Conservation (phyloP, 2,797 vertebrate species). For the Artibeus jamaicensis region DNA sequence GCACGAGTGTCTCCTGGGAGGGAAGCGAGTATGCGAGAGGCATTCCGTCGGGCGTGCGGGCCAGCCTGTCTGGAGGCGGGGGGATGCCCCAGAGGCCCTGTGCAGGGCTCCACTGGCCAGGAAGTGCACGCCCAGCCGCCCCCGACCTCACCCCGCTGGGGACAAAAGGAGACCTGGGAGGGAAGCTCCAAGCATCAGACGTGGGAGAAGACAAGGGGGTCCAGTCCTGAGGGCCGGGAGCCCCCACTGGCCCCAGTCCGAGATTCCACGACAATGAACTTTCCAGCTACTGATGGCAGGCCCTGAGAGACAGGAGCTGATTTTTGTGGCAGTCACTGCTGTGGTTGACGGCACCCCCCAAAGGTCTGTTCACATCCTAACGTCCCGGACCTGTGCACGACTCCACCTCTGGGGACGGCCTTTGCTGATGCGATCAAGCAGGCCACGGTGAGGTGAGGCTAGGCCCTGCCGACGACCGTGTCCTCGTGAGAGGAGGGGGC, state of each 20-base stretch:
- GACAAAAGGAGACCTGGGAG: neutral
- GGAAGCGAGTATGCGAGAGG: neutral
- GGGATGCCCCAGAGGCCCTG: neutral
- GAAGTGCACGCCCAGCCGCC: neutral
- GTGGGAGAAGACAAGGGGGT: no score
- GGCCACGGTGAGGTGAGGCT: rapidly evolving
- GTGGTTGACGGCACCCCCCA: neutral
- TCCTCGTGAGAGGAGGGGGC: neutral
- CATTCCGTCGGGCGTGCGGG: rapidly evolving
- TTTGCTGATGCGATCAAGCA: rapidly evolving
- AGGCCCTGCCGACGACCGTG: rapidly evolving
- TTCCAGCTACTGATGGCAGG: neutral
- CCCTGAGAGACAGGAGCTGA: neutral
- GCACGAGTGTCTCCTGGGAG: rapidly evolving
- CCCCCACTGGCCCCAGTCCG: neutral
- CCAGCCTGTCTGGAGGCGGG: neutral
- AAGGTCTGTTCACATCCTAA: no score
- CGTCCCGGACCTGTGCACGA: neutral
- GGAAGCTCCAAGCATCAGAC: rapidly evolving
- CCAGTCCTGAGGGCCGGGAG: neutral
- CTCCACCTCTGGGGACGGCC: neutral
- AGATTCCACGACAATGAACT: neutral
- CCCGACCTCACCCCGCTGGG: neutral
- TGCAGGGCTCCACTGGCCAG: neutral
- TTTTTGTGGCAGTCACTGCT: rapidly evolving